Base-by-base conservation (phyloP, 1,140 invertebrate species). In the Ganaspis sp. region DNA sequence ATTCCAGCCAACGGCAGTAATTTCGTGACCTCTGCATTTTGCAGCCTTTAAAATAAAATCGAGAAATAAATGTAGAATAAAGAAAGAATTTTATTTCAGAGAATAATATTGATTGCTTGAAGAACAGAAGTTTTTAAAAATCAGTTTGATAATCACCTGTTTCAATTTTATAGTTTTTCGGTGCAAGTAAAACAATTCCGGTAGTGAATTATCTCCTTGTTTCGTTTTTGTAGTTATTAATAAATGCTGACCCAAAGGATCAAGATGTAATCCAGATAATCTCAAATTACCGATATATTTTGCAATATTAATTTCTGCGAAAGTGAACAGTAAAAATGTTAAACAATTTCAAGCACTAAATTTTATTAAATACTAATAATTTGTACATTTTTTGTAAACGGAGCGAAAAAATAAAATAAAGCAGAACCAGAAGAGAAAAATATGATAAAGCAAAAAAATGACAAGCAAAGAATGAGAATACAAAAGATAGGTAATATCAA, bases 1-100 rank as follows among this genome's bases (percentile, higher is more conserved):
- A 91, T 98, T 98, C 96, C 98, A 99, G 0, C 94, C 98, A 0
- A 99, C 96, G 70, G 96, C 94, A 15, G 97, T 98, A 37, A 99
- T 95, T 87, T 97, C 94, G 90, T 97, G 95, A 69, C 96, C 96
- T 82, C 94, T 93, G 72, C 96, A 94, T 89, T 95, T 95, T 38
- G 91, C 90, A 29, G 92, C 82, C 92, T 92, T 79, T 84, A 80
- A 49, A 77, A 69, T 40, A 74, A 81, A 69, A 80, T 49, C 54
- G 73, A 58, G 72, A 49, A 75, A 38, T 69, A 69, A 73, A 40
- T 54, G 26, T 78, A 34, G 75, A 49, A 73, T n/a, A 26, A 21
- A 40, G 38, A 49, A 23, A 76, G 54, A 17, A 45, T 0, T 40
- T 42, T 74, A 9, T 54, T 49, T 74, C 21, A 34, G 29, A 3